Evolutionary conservation across 2,888 invertebrate genomes (phyloP), one percentile per base, ranked within the genome.

Genomic region (Stramonita haemastoma): DNA sequence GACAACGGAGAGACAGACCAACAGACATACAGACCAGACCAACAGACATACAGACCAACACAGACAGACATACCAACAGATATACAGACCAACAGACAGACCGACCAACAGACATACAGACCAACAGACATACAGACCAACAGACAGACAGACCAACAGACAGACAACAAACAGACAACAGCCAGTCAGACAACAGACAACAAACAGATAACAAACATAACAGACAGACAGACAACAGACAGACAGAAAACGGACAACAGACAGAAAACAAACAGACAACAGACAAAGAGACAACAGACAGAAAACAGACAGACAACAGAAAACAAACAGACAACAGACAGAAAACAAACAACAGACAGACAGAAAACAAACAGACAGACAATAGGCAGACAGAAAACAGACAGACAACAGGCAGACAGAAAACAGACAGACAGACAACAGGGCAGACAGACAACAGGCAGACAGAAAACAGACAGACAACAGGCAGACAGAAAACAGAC

Each of bases 1-100:
- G 70, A 73, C 13, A n/a, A 26, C n/a, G n/a, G 73, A 22, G 26
- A 4, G 73, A 46, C 92, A 91, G 91, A 98, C 98, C 94, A 98
- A 97, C 70, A 98, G 96, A 46, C 8, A 8, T n/a, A 46, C 46
- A 46, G 46, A n/a, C n/a, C n/a, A n/a, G n/a, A n/a, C n/a, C n/a
- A n/a, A 77, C 77, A 77, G 26, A 77, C 17, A 77, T 2, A 77
- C 77, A 8, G 26, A 77, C 77, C 11, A 60, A 60, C 60, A 77
- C 77, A 77, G 26, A 77, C 77, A 77, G 26, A 77, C 77, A 77
- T n/a, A 77, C 17, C 17, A 11, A 60, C 60, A 60, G 60, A 60
- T 19, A 83, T 22, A 26, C 81, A 81, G 8, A 0, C 60, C 19
- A 22, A 26, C 17, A 81, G 17, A 81, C 81, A 36, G 17, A 81